phyloP scores from a whole-genome alignment of 2,113 vertebrate genomes.

The Chionomys nivalis region DNA sequence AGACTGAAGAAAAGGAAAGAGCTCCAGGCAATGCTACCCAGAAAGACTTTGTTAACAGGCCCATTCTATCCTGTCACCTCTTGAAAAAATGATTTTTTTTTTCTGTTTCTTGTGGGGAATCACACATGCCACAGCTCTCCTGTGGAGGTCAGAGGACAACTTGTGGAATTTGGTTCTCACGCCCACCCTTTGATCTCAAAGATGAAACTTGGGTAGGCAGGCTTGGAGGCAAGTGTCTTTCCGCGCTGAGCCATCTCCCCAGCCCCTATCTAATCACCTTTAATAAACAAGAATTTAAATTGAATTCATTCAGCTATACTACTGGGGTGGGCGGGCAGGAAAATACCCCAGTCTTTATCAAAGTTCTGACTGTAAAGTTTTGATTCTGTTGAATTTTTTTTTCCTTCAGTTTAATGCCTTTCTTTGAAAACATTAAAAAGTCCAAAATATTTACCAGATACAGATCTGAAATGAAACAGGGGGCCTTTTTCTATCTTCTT shows the following conservation, averaged over 20 bases:
- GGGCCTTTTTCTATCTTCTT: slow-evolving; percentile 46
- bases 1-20: background rate
- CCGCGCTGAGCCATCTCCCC: background rate
- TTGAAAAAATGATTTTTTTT: slow-evolving; percentile 1
- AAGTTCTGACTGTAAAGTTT: slow-evolving; percentile 36
- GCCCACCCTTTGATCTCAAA: background rate
- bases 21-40: background rate
- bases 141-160: background rate
- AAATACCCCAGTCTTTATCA: background rate
- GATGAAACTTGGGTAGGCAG: background rate
- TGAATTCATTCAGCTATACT: slow-evolving; percentile 28
- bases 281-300: slow-evolving; percentile 53
- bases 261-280: background rate
- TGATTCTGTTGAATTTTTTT: slow-evolving; percentile 12
- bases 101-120: background rate
- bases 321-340: background rate
- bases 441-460: slow-evolving; percentile 75
- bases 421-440: slow-evolving; percentile 67
- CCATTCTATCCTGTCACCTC: slow-evolving; percentile 9
- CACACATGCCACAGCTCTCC: background rate
- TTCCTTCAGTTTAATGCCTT: slow-evolving; percentile 56
- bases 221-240: background rate
- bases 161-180: background rate
- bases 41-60: slow-evolving; percentile 16
- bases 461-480: slow-evolving; percentile 25